phyloP scores from a whole-genome alignment of 2,888 invertebrate genomes.

The Hydriomena furcata region DNA sequence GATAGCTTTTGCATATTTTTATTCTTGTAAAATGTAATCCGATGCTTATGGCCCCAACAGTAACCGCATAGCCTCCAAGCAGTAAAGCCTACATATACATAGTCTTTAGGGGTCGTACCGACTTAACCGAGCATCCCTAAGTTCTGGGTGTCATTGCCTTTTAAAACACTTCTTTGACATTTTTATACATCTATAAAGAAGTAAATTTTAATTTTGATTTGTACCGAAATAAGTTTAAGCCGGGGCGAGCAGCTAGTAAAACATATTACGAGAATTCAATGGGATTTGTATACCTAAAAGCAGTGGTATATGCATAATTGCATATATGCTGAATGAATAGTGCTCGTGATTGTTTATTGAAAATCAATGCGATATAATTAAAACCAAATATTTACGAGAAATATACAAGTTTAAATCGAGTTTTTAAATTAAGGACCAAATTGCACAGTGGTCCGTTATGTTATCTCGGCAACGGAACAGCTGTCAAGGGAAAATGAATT shows the following conservation, averaged over 20 bases:
- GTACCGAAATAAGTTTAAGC: no score
- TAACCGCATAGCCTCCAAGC: conserved; percentile 30
- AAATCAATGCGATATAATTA: no score
- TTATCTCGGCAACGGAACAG: conserved; percentile 24
- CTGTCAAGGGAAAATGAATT: conserved; percentile 27
- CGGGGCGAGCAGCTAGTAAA: no score
- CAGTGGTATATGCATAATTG: no score
- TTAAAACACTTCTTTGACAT: conserved; percentile 7
- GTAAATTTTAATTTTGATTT: conserved; percentile 1
- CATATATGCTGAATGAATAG: no score
- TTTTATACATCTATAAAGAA: conserved; percentile 3
- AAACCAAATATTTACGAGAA: conserved; percentile 1
- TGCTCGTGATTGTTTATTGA: no score
- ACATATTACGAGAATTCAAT: no score
- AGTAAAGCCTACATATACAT: conserved; percentile 27
- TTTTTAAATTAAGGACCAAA: conserved; percentile 25
- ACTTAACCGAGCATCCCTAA: conserved; percentile 1
- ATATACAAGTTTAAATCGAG: conserved; percentile 16
- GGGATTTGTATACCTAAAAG: no score
- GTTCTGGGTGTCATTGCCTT: conserved; percentile 2
- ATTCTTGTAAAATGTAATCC: neutral
- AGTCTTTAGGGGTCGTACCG: conserved; percentile 29
- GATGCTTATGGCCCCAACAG: conserved; percentile 3
- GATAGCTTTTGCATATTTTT: no score
- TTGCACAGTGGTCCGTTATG: conserved; percentile 22